Evolutionary conservation across 23 tunicate species (phyloP), one percentile per base, ranked within the genome.

Genomic region (Styela clava): DNA sequence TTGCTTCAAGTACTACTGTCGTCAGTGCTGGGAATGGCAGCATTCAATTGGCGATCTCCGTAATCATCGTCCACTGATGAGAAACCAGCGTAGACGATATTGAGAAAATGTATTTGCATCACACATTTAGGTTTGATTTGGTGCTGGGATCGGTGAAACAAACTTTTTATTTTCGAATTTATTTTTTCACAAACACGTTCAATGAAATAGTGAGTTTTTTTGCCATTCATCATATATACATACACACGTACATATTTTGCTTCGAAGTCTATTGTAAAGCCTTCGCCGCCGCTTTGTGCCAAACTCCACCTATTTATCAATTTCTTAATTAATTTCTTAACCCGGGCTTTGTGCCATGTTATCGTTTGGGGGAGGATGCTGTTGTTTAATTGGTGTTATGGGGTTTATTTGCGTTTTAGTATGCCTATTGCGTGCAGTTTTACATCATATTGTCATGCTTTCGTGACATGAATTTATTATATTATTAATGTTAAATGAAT

Each of bases 1-100:
- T 81, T 93, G 98, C 77, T 93, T 88, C 94, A 93, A 93, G 64
- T 93, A 93, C 64, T 93, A 77, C 79, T 93, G 98, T 63, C 93
- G 93, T 28, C 89, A 84, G 36, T 93, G 98, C 69, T 93, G 98
- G 98, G 98, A 84, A 77, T 88, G 89, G 89, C 93, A 86, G 51
- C 98, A 93, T 64, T 93, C 98, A 22, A 85, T 93, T 44, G 98
- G 94, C 20, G 98, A 93, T 7, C 86, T 93, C 24, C 89, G 93
- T 73, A 85, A 88, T 69, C 98, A 93, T 74, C 84, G 89, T 2
- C 98, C 98, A 67, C 82, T 93, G 30, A 93, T 88, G 93, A 74
- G 98, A 52, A 93, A 93, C 71, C 98, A 93, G 76, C 85, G 97
- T 25, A 79, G 97, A n/a, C 82, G 97, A 35, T 85, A 76, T 31